Evolutionary conservation across 2,797 vertebrate species (phyloP).

Genomic region (Xiphophorus birchmanni): DNA sequence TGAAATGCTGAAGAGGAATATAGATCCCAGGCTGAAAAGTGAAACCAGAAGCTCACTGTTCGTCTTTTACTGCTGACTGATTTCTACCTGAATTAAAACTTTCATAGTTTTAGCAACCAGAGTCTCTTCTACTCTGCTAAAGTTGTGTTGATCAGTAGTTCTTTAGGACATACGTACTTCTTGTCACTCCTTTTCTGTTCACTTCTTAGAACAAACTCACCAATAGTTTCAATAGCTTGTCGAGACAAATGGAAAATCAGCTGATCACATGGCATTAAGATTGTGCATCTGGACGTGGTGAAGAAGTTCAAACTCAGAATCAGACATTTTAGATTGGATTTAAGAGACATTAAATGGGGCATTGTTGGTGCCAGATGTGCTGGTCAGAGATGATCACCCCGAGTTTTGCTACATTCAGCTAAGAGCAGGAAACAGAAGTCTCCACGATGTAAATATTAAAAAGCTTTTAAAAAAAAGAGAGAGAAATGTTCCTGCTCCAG

Average conservation of each 20-base stretch:
- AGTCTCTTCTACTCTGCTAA: not conserved
- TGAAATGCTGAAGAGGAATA: constrained; percentile 42
- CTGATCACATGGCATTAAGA: not conserved
- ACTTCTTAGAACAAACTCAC: not conserved
- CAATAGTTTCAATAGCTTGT: not conserved
- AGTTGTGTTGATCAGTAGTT: not conserved
- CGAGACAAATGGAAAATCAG: not conserved
- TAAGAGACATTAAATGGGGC: not conserved
- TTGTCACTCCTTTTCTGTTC: not conserved
- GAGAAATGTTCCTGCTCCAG: not conserved
- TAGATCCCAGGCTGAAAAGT: constrained; percentile 21
- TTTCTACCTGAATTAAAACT: not conserved
- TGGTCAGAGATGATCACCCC: not conserved
- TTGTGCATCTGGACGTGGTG: not conserved
- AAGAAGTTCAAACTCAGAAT: not conserved
- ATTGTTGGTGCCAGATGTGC: not conserved
- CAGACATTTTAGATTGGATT: not conserved
- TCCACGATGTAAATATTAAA: no score
- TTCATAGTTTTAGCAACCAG: not conserved
- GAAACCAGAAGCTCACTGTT: not conserved
- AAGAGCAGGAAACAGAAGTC: not conserved
- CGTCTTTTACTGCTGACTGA: not conserved
- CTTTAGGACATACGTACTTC: not conserved
- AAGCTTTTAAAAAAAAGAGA: no score
- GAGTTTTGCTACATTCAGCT: not conserved